phyloP scores from a whole-genome alignment of 2,113 vertebrate species.

The Dromiciops gliroides region DNA sequence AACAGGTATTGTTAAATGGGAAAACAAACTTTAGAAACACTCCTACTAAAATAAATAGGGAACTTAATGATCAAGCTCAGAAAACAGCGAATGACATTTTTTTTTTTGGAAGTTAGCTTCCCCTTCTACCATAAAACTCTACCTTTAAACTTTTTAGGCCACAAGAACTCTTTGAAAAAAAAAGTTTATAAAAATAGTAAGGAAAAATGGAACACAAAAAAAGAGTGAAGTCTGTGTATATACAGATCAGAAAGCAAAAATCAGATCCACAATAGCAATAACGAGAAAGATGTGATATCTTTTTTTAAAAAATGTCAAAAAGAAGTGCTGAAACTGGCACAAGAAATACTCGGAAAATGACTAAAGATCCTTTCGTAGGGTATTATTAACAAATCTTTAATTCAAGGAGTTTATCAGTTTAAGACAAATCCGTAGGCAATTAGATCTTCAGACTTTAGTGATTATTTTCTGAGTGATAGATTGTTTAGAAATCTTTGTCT shows the following conservation, averaged over 20 bases:
- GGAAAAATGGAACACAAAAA: background rate
- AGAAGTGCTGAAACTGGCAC: conserved; percentile 11
- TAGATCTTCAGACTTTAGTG: conserved; percentile 7
- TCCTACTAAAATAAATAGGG: background rate
- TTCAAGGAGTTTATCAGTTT: background rate
- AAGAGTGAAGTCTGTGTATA: background rate
- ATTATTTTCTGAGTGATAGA: conserved; percentile 52
- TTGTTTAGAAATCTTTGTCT: conserved; percentile 61
- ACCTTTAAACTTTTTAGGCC: conserved; percentile 42
- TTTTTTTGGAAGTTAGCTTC: background rate
- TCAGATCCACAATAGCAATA: conserved; percentile 15
- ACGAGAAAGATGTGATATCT: background rate
- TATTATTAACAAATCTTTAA: conserved; percentile 15
- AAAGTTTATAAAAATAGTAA: conserved; percentile 26
- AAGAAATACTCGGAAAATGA: background rate
- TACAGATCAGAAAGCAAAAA: conserved; percentile 24
- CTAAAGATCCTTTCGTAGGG: background rate
- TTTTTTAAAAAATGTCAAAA: background rate
- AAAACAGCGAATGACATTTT: background rate
- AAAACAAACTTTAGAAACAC: conserved; percentile 28
- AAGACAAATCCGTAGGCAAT: conserved; percentile 6
- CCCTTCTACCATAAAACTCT: conserved; percentile 28
- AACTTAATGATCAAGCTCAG: background rate
- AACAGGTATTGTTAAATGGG: conserved; percentile 26
- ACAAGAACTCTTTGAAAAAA: background rate